Evolutionary conservation across 2,113 vertebrate genomes (phyloP).

Genomic region (Ramphastos sulfuratus): DNA sequence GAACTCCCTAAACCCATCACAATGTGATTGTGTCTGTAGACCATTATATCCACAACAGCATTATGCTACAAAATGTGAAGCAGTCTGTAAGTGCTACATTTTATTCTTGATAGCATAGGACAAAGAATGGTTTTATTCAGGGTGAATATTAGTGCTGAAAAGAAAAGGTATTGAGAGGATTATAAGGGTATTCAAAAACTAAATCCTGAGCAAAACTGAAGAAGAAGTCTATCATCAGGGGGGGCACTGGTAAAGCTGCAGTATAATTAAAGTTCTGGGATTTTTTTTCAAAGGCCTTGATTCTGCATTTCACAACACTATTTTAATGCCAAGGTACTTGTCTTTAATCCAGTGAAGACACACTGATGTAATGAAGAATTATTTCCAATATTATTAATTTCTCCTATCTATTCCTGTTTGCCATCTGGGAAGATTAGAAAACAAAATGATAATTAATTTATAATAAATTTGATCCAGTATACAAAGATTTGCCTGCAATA

Average conservation of each 20-base stretch:
- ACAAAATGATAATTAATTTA: constrained; percentile 62
- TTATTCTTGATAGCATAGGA: not conserved
- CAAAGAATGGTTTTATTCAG: not conserved
- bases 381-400: constrained; percentile 58
- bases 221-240: not conserved
- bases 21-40: not conserved
- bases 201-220: constrained; percentile 12
- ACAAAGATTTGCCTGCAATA: constrained; percentile 14
- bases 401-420: constrained; percentile 30
- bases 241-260: not conserved
- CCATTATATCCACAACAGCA: not conserved
- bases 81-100: not conserved
- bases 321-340: constrained; percentile 41
- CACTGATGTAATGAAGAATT: not conserved
- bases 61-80: not conserved
- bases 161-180: constrained; percentile 6
- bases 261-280: constrained; percentile 34
- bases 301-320: not conserved
- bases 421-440: constrained; percentile 49
- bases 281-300: not conserved
- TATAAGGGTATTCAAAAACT: constrained; percentile 2
- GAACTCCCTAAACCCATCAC: too few species aligned
- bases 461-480: constrained; percentile 9
- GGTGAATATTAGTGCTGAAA: not conserved
- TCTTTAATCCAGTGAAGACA: constrained; percentile 29